Evolutionary conservation across 2,888 invertebrate genomes (phyloP), one percentile per base, ranked within the genome.

Genomic region (Chrysolina haemoptera): DNA sequence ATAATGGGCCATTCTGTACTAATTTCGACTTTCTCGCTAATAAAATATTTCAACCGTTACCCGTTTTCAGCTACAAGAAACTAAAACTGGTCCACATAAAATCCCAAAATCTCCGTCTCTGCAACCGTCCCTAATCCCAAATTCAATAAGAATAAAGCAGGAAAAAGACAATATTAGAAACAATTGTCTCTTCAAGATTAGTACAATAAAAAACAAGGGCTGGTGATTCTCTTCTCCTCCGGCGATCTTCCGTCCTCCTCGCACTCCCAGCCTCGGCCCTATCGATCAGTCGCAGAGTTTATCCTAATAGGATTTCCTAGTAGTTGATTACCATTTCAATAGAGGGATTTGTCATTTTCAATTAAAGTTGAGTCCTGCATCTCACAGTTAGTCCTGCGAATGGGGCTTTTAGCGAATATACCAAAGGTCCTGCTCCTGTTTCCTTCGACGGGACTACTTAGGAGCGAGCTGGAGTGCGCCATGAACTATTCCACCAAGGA

Each of bases 251-350:
- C 46, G 70, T 76, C 78, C 76, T 78, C 70, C 66, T 80, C 79
- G 55, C 62, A 65, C 73, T 65, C 73, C 55, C 62, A 68, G 48
- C 27, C 50, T 65, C 22, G 64, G 67, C 68, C 64, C 67, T 86
- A 87, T 88, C 87, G 88, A 88, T 88, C 87, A 87, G 85, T 81
- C 84, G 82, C 85, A 85, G 87, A 88, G 88, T 88, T 88, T 88
- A 88, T 88, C 88, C 88, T 88, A 88, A 88, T 88, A 88, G 88
- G 88, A 88, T 88, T 88, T 87, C 88, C 87, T 88, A 88, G 88
- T 88, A 88, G 88, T 88, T 88, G 88, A 88, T 88, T 88, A 88
- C 88, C 88, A 88, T 88, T 88, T 88, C 88, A 88, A 88, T 88
- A 87, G 88, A 88, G 88, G 88, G 88, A 88, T 88, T 88, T 88